These are phyloP conservation scores for Pocillopora damicornis DNA, from an alignment of 64 coral and sea anemone genomes.

Conservation along the genomic window DNA sequence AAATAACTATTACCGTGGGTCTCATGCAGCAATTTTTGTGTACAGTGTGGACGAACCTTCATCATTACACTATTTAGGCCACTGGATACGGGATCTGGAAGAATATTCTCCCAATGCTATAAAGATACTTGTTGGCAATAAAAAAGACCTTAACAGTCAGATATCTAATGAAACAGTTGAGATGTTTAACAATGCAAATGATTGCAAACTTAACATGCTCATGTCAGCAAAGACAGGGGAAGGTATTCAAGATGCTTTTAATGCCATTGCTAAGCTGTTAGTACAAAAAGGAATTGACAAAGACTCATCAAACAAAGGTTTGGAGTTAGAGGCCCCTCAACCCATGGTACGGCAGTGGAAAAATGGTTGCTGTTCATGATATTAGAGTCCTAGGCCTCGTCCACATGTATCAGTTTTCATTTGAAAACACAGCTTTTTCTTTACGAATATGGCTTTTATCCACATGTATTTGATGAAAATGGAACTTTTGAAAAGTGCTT, in stretches of 20 bases:
- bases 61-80: conserved; percentile 48
- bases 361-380: not conserved
- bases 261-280: conserved; percentile 59
- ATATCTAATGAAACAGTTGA: conserved; percentile 41
- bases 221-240: conserved; percentile 92
- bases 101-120: conserved; percentile 62
- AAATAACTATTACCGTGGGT: conserved; percentile 77
- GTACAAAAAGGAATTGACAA: conserved; percentile 9
- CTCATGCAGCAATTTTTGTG: conserved; percentile 69
- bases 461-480: no score
- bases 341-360: not conserved
- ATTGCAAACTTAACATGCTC: conserved; percentile 29
- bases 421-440: no score
- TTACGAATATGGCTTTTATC: no score
- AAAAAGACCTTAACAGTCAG: conserved; percentile 81
- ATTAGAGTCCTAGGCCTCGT: not conserved
- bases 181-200: conserved; percentile 61
- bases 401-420: not conserved
- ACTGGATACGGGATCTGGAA: conserved; percentile 73
- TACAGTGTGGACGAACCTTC: conserved; percentile 76
- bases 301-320: not conserved
- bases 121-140: conserved; percentile 89
- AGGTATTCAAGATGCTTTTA: conserved; percentile 82
- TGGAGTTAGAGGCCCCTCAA: not conserved
- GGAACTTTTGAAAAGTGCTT: no score